phyloP scores from a whole-genome alignment of 2,113 vertebrate genomes.

The Saguinus imperator region DNA sequence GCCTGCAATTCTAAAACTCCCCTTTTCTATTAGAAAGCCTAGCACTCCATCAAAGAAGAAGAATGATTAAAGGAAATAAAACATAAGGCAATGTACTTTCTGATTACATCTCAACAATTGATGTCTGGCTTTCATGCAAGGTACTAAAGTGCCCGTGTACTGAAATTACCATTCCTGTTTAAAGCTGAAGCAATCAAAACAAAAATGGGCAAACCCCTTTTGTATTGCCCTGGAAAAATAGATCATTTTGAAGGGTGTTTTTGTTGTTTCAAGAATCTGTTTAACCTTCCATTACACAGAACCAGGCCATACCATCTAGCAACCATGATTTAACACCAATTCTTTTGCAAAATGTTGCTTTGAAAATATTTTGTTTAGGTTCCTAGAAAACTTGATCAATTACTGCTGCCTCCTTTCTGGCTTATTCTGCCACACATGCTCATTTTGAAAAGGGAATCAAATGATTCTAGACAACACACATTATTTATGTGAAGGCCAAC shows the following conservation, averaged over 20 bases:
- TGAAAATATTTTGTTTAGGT: slow-evolving; percentile 75
- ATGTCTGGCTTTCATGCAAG: slow-evolving; percentile 75
- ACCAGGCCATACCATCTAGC: slow-evolving; percentile 64
- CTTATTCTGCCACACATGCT: slow-evolving; percentile 62
- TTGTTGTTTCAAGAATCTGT: slow-evolving; percentile 76
- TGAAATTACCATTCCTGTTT: slow-evolving; percentile 78
- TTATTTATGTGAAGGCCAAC: slow-evolving; percentile 65
- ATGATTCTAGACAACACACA: slow-evolving; percentile 50
- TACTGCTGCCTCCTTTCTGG: slow-evolving; percentile 62
- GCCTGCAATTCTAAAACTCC: slow-evolving; percentile 67
- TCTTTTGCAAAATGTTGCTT: slow-evolving; percentile 66
- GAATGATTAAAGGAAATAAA: slow-evolving; percentile 80
- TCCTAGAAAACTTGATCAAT: slow-evolving; percentile 75
- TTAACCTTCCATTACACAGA: slow-evolving; percentile 76
- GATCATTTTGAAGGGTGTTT: slow-evolving; percentile 78
- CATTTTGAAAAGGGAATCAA: slow-evolving; percentile 68
- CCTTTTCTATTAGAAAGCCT: slow-evolving; percentile 69
- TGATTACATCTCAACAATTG: slow-evolving; percentile 78
- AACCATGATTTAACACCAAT: slow-evolving; percentile 75
- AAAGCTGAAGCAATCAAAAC: slow-evolving; percentile 76
- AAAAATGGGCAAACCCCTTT: slow-evolving; percentile 74
- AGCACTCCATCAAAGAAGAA: slow-evolving; percentile 64
- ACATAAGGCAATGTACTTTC: slow-evolving; percentile 75
- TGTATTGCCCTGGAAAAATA: slow-evolving; percentile 75
- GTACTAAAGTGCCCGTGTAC: slow-evolving; percentile 68